Percentiles rank a stretch among this genome's conserved stretches.
These are phyloP conservation scores for Pangasius larnaudii DNA, from an alignment of 2,797 vertebrate genomes.

Conservation along the genomic window DNA sequence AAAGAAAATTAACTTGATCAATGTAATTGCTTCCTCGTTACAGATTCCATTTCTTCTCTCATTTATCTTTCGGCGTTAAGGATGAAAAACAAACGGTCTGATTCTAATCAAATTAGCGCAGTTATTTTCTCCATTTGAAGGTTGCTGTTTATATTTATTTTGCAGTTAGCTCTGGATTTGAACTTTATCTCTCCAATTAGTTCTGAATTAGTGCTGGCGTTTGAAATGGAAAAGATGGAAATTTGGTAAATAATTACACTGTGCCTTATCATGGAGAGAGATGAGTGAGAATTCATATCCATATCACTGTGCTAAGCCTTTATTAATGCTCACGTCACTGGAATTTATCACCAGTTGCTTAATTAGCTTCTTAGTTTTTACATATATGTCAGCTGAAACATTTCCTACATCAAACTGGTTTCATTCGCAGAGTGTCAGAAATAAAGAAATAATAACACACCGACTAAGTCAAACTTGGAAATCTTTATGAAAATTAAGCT, in stretches of 20 bases:
- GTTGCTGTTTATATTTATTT: conserved; percentile 32
- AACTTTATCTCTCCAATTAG: conserved; percentile 43
- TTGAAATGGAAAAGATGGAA: conserved; percentile 11
- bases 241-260: conserved; percentile 24
- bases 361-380: neutral
- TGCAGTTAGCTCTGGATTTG: conserved; percentile 15
- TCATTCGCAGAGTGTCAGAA: neutral
- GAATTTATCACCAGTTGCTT: neutral
- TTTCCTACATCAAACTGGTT: neutral
- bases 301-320: neutral
- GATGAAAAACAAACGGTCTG: conserved; percentile 23
- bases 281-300: neutral
- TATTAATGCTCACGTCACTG: neutral
- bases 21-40: conserved; percentile 29
- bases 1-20: conserved; percentile 35
- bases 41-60: neutral
- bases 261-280: neutral
- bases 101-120: conserved; percentile 40
- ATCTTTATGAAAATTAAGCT: neutral
- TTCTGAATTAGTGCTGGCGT: conserved; percentile 17
- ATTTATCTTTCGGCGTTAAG: conserved; percentile 22
- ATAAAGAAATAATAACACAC: no score
- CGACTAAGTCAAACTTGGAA: neutral
- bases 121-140: conserved; percentile 17
- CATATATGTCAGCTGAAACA: neutral